Evolutionary conservation across 53 echinoderm and acorn worm genomes (phyloP).

Genomic region (Holothuria scabra): DNA sequence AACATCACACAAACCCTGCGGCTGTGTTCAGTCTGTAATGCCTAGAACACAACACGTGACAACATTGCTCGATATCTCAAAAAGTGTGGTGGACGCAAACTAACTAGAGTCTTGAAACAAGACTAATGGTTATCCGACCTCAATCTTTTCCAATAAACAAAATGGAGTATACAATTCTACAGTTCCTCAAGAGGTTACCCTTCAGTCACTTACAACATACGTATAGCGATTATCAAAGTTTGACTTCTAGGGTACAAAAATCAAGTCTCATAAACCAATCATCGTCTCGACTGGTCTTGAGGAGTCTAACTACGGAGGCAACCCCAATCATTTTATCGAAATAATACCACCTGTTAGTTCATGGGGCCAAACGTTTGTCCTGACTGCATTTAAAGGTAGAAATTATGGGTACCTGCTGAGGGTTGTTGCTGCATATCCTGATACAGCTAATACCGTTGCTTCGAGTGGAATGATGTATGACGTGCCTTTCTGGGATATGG

Average conservation of each 20-base stretch:
- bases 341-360: constrained; percentile 14
- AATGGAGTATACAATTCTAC: background rate
- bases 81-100: too few species aligned
- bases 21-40: too few species aligned
- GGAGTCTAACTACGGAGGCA: background rate
- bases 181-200: background rate
- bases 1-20: background rate
- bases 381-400: background rate
- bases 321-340: constrained; percentile 10
- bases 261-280: background rate
- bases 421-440: background rate
- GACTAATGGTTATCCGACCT: background rate
- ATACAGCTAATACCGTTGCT: background rate
- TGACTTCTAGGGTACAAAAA: constrained; percentile 20
- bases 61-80: too few species aligned
- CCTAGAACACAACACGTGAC: too few species aligned
- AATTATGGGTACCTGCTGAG: background rate
- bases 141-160: background rate
- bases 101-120: too few species aligned
- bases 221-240: background rate
- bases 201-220: constrained; percentile 11
- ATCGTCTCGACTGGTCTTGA: constrained; percentile 15
- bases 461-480: background rate
- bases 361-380: constrained; percentile 9
- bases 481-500: background rate